These are phyloP conservation scores for Tachina fera DNA, from an alignment of 2,888 invertebrate species.

Conservation along the genomic window DNA sequence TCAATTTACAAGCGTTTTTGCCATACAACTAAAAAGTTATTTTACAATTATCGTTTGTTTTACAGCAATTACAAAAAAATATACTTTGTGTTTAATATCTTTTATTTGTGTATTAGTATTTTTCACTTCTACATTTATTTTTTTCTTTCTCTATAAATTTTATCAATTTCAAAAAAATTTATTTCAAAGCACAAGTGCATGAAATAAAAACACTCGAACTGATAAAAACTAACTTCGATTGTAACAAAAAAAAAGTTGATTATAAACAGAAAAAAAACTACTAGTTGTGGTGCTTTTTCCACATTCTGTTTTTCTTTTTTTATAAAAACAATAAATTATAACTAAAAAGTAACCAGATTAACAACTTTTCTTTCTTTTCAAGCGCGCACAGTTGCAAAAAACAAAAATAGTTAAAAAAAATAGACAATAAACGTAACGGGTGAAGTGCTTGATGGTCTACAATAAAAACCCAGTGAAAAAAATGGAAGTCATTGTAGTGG, in stretches of 20 bases:
- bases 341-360: constrained; percentile 34
- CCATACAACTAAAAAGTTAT: not conserved
- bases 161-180: constrained; percentile 29
- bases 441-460: constrained; percentile 7
- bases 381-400: not conserved
- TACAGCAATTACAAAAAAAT: not conserved
- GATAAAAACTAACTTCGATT: constrained; percentile 45
- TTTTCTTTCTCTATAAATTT: not conserved
- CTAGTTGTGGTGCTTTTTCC: constrained; percentile 5
- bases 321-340: not conserved
- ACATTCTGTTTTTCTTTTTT: not conserved
- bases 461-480: too few relatives aligned
- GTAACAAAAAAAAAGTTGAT: constrained; percentile 3
- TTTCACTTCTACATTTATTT: constrained; percentile 7
- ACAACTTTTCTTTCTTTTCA: constrained; percentile 50
- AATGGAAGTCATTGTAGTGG: too few relatives aligned
- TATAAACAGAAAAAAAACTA: constrained; percentile 15
- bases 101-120: constrained; percentile 18
- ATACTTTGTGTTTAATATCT: constrained; percentile 10
- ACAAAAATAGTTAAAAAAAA: not conserved
- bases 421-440: not conserved
- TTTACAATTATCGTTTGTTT: constrained; percentile 3
- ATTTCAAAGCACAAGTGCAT: constrained; percentile 63
- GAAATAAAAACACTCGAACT: constrained; percentile 25
- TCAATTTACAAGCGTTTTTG: not conserved